Evolutionary conservation across 1,140 invertebrate genomes (phyloP).

Genomic region (Trissolcus basalis): DNA sequence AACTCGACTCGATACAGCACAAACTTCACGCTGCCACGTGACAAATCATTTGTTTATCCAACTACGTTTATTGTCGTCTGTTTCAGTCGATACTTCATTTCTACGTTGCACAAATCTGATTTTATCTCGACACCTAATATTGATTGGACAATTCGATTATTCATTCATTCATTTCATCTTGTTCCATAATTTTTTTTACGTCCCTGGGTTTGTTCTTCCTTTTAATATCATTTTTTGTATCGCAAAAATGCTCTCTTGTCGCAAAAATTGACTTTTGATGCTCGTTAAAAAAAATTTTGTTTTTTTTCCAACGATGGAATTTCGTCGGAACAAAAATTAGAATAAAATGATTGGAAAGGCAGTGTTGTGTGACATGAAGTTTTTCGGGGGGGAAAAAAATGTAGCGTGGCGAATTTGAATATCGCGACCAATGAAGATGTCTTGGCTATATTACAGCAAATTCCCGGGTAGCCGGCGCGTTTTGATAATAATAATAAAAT

Average conservation of each 20-base stretch:
- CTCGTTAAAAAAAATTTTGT: no score
- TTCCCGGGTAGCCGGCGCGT: conserved; percentile 34
- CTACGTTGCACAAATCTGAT: conserved; percentile 11
- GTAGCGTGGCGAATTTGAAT: conserved; percentile 40
- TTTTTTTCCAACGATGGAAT: no score
- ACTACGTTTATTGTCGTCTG: conserved; percentile 30
- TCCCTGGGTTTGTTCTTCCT: no score
- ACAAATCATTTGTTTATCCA: conserved; percentile 55
- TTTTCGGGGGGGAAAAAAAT: conserved; percentile 3
- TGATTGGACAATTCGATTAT: no score
- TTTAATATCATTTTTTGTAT: no score
- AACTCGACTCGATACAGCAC: conserved; percentile 38
- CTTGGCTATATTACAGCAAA: conserved; percentile 32
- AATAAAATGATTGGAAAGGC: neutral
- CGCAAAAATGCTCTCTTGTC: no score
- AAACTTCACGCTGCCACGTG: conserved; percentile 40
- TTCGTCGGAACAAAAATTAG: no score
- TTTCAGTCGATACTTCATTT: conserved; percentile 33
- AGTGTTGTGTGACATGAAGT: conserved; percentile 11
- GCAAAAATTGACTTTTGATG: no score
- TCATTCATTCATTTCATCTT: neutral
- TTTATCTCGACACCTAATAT: conserved; percentile 7
- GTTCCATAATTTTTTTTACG: no score
- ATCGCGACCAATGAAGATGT: conserved; percentile 41
- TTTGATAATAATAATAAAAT: conserved; percentile 51